Percentiles rank a stretch among this genome's conserved stretches.
Evolutionary conservation across 2,888 invertebrate species (phyloP).

Genomic region (Sphecodes monilicornis): DNA sequence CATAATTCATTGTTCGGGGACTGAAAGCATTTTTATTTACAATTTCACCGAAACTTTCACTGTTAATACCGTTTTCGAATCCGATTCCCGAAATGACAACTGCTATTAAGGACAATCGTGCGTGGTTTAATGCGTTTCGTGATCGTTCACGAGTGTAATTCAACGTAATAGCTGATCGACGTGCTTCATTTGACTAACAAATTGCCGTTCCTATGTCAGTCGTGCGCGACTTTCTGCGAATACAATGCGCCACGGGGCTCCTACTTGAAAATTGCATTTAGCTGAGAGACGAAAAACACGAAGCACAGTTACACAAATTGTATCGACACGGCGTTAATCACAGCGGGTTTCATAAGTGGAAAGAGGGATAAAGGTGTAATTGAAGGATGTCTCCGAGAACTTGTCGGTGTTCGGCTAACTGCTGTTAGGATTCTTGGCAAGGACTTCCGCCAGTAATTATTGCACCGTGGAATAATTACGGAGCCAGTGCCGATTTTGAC

Average conservation of each 20-base stretch:
- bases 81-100: background rate
- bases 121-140: slow-evolving; percentile 22
- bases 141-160: slow-evolving; percentile 32
- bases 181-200: slow-evolving; percentile 31
- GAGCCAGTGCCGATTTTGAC: slow-evolving; percentile 52
- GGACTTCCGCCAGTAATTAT: slow-evolving; percentile 62
- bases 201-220: slow-evolving; percentile 3
- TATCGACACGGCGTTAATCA: background rate
- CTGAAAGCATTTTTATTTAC: background rate
- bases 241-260: background rate
- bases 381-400: slow-evolving; percentile 9
- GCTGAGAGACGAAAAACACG: background rate
- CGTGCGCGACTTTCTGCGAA: background rate
- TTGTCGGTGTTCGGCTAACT: slow-evolving; percentile 48
- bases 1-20: background rate
- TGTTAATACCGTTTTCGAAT: background rate
- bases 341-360: background rate
- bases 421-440: slow-evolving; percentile 34
- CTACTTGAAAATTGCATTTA: background rate
- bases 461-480: slow-evolving; percentile 54
- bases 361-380: background rate
- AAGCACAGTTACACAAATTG: background rate
- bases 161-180: slow-evolving; percentile 20
- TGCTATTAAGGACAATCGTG: slow-evolving; percentile 24
- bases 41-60: background rate